Evolutionary conservation across 92 coral and sea anemone genomes (phyloP).

Genomic region (Zoanthus gigantus): DNA sequence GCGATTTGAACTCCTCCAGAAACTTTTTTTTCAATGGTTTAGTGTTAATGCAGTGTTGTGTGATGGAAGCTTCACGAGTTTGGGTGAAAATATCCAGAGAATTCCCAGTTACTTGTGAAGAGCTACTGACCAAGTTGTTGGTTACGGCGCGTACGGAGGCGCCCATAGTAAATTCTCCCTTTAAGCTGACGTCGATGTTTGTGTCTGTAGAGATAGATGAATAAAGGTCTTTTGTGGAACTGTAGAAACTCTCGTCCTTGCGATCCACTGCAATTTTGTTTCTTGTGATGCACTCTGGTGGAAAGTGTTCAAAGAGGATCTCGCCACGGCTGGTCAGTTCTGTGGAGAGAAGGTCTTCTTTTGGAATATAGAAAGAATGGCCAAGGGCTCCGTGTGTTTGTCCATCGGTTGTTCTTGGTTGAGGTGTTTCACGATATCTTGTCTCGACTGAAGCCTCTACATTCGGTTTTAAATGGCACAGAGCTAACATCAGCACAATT

Average conservation of each 20-base stretch:
- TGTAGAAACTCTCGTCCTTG: constrained; percentile 64
- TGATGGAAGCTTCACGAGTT: constrained; percentile 33
- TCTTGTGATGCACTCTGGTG: constrained; percentile 22
- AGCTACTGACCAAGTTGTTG: constrained; percentile 55
- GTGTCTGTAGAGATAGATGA: constrained; percentile 54
- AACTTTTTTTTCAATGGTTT: constrained; percentile 9
- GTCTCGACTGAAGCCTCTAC: not conserved
- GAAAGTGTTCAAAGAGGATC: constrained; percentile 3
- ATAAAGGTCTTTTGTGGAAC: constrained; percentile 61
- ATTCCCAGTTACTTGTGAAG: constrained; percentile 46
- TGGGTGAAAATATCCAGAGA: constrained; percentile 57
- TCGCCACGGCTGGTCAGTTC: constrained; percentile 46
- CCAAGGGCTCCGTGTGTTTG: constrained; percentile 29
- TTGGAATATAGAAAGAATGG: constrained; percentile 18
- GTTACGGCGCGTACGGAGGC: constrained; percentile 64
- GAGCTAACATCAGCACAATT: no score
- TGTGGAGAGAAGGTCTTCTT: constrained; percentile 57
- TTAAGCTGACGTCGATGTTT: constrained; percentile 50
- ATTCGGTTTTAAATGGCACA: not conserved
- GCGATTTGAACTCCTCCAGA: constrained; percentile 46
- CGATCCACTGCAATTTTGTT: constrained; percentile 11
- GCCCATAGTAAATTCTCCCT: constrained; percentile 58
- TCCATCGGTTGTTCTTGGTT: not conserved
- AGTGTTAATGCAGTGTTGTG: constrained; percentile 69
- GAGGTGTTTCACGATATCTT: not conserved